Base-by-base conservation (phyloP, 2,113 vertebrate genomes). In the Mirza zaza region DNA sequence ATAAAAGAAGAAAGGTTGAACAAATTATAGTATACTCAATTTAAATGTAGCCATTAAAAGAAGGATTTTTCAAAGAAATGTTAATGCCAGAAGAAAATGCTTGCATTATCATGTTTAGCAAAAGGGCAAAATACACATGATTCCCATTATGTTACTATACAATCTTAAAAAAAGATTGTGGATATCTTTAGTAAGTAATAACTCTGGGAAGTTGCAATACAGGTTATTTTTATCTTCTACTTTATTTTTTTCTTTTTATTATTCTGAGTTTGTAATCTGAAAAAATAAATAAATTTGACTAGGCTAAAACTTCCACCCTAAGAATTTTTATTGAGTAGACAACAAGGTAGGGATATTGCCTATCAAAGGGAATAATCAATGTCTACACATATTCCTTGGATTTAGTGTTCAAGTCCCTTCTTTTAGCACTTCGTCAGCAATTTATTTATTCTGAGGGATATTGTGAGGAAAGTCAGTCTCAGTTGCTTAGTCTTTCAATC, bases 1-100 rank as follows among this genome's bases (percentile, higher is more conserved):
- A n/a, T 55, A 34, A 70, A 87, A 76, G 32, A 12, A 75, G 45
- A 79, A 95, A 73, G 7, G 39, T 29, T 76, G 34, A 63, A 13
- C 82, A 59, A 68, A 83, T 84, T 25, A 42, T 65, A 79, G 2
- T 71, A 55, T 79, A 81, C 7, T 20, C 12, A 48, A 57, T 76
- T 86, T 70, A 92, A 80, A 92, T 67, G 27, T 42, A 68, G 57
- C 15, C 85, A 73, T 90, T 92, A 92, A 71, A 70, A 84, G 42
- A 32, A 73, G 14, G 27, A 45, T 48, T 67, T 73, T 73, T 86
- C 20, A 76, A 75, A 82, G 32, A 84, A 42, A 42, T 39, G 73
- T 93, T 75, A 84, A 75, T 61, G 29, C 39, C 42, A 88, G 36
- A 63, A 50, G 48, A 87, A 81, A 91, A 61, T 55, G 18, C 0